Percentiles rank a stretch among this genome's conserved stretches.
Conservation (phyloP, 2,888 invertebrate species). For the Mythimna vitellina region DNA sequence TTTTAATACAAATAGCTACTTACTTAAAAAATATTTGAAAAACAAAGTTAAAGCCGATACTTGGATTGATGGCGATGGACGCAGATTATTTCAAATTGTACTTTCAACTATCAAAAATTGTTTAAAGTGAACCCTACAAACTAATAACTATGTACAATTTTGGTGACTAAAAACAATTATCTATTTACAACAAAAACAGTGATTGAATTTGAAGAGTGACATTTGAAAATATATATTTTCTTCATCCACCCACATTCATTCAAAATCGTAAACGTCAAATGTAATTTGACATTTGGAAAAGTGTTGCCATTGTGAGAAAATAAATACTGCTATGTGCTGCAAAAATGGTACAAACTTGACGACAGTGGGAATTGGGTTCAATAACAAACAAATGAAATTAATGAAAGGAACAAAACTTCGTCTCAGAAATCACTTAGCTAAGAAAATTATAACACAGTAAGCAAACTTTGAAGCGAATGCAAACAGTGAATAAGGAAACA, state of each 20-base stretch:
- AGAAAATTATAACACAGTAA: too few relatives aligned
- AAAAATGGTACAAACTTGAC: background rate
- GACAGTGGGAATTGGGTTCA: background rate
- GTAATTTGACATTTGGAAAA: background rate
- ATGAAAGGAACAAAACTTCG: background rate
- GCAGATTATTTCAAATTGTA: background rate
- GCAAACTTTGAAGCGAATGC: too few relatives aligned
- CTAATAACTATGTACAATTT: background rate
- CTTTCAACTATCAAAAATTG: background rate
- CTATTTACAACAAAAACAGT: background rate
- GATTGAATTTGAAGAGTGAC: background rate
- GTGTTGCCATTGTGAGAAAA: background rate
- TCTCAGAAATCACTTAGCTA: too few relatives aligned
- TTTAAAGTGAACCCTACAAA: background rate
- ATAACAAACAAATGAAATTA: background rate
- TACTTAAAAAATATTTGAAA: too few relatives aligned
- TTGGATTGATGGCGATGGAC: background rate
- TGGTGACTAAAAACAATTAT: background rate
- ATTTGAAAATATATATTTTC: background rate
- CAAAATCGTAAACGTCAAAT: slow-evolving; percentile 2
- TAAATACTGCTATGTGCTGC: background rate
- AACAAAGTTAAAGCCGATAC: too few relatives aligned
- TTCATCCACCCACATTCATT: background rate
- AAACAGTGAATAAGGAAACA: too few relatives aligned
- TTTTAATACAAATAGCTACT: too few relatives aligned